phyloP scores from a whole-genome alignment of 30 jellyfish, hydroid and myxozoan species.

The Nemopilema nomurai region DNA sequence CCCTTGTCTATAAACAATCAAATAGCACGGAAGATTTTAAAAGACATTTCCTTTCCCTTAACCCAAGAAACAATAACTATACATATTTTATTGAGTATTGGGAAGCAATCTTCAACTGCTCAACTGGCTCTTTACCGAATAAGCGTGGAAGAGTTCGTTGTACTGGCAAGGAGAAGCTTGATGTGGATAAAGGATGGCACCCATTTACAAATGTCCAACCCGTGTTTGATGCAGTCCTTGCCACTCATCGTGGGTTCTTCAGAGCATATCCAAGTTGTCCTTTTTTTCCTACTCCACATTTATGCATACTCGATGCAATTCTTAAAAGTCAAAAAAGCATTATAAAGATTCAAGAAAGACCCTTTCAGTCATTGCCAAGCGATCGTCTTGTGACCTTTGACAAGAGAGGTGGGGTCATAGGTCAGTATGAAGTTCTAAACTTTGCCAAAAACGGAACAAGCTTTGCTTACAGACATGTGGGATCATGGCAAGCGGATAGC shows the following conservation, averaged over 20 bases:
- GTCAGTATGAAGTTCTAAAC: constrained; percentile 25
- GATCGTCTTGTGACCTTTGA: constrained; percentile 34
- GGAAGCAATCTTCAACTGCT: constrained; percentile 54
- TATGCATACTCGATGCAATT: constrained; percentile 13
- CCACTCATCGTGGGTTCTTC: constrained; percentile 3
- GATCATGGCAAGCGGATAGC: constrained; percentile 36
- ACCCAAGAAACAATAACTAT: constrained; percentile 32
- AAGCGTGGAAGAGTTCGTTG: constrained; percentile 8
- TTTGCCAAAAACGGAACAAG: not conserved
- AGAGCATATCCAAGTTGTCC: constrained; percentile 8
- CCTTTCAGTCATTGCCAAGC: constrained; percentile 1
- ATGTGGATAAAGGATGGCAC: constrained; percentile 36
- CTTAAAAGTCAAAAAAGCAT: not conserved
- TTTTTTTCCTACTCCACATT: not conserved
- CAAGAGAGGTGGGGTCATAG: constrained; percentile 33
- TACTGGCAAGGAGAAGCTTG: constrained; percentile 35
- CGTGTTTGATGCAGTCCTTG: constrained; percentile 46
- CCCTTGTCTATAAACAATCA: not conserved
- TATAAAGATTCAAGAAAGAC: not conserved
- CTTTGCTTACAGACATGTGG: constrained; percentile 15
- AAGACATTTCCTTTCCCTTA: constrained; percentile 36
- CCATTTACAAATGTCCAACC: constrained; percentile 43
- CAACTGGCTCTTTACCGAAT: not conserved
- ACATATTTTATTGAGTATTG: constrained; percentile 28
- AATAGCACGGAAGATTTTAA: constrained; percentile 21